Evolutionary conservation across 2,113 vertebrate species (phyloP).

Genomic region (Centropristis striata): DNA sequence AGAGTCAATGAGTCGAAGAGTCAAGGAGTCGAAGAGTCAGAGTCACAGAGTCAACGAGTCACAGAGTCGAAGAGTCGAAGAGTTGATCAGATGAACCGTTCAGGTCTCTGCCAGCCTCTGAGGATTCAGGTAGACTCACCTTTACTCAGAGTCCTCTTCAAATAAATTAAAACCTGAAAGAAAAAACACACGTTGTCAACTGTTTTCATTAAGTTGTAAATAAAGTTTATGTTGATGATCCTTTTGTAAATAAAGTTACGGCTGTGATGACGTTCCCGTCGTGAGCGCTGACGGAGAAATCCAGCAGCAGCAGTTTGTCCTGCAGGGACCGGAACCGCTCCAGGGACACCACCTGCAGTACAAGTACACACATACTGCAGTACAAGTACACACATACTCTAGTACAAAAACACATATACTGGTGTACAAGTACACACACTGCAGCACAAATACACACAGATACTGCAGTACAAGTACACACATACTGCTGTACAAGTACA

Average conservation of each 20-base stretch:
- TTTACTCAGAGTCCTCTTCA: constrained; percentile 93
- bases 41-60: too few species aligned
- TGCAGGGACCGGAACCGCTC: constrained; percentile 94
- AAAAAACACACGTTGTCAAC: not conserved
- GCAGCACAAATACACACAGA: not conserved
- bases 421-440: too few species aligned
- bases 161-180: constrained; percentile 92
- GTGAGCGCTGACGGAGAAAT: constrained; percentile 89
- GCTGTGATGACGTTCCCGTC: constrained; percentile 97
- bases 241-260: constrained; percentile 45
- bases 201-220: not conserved
- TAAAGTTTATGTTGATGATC: not conserved
- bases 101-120: too few species aligned
- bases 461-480: not conserved
- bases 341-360: constrained; percentile 77
- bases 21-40: too few species aligned
- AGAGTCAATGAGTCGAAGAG: too few species aligned
- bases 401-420: not conserved
- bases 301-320: constrained; percentile 93
- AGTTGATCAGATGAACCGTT: too few species aligned
- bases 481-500: too few species aligned
- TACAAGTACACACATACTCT: too few species aligned
- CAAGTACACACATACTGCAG: not conserved
- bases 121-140: constrained; percentile 88
- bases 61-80: too few species aligned